These are phyloP conservation scores for Eupsittula cactorum DNA, from an alignment of 2,113 vertebrate species.

Conservation along the genomic window DNA sequence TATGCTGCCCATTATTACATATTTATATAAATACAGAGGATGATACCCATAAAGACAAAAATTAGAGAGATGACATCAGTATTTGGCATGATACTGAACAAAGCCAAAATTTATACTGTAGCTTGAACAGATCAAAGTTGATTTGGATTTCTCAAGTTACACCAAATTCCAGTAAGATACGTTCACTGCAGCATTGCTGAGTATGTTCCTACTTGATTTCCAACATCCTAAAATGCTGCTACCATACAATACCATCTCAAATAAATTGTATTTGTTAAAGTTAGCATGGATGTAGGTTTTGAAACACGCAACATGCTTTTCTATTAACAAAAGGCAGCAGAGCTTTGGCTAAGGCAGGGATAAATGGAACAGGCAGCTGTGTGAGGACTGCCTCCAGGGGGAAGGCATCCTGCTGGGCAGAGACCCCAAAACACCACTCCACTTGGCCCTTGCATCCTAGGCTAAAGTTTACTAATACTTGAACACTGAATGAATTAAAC, in stretches of 20 bases:
- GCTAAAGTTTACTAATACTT: not conserved
- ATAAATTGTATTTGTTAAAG: not conserved
- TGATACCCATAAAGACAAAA: not conserved
- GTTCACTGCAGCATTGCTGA: not conserved
- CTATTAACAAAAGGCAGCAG: not conserved
- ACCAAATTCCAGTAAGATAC: not conserved
- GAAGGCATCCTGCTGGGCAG: not conserved
- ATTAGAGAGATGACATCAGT: not conserved
- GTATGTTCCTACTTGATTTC: not conserved
- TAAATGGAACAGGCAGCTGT: not conserved
- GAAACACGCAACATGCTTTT: not conserved
- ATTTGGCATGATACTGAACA: not conserved
- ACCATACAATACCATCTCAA: not conserved
- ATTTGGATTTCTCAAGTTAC: not conserved
- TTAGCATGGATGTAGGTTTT: not conserved
- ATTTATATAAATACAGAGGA: not conserved
- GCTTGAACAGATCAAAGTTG: not conserved
- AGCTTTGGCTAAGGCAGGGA: not conserved
- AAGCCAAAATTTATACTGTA: not conserved
- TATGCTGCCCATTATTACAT: fast-evolving
- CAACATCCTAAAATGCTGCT: not conserved
- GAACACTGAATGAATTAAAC: not conserved
- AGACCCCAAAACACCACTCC: not conserved
- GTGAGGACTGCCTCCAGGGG: not conserved
- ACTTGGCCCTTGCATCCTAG: not conserved